These are phyloP conservation scores for Lasioglossum lativentre DNA, from an alignment of 2,888 invertebrate species.

Conservation along the genomic window DNA sequence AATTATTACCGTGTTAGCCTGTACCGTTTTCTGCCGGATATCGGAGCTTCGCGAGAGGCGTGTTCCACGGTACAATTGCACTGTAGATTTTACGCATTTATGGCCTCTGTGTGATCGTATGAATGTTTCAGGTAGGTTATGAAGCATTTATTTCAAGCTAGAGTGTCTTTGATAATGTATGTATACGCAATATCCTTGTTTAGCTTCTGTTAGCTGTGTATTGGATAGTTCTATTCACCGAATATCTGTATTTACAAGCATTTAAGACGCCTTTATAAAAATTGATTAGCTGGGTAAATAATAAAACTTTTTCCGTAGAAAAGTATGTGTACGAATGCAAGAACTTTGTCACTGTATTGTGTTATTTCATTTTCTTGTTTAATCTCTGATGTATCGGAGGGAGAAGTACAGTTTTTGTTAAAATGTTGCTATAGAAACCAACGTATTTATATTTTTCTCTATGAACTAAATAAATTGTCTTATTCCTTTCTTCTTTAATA, in stretches of 20 bases:
- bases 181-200: background rate
- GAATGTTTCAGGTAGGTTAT: background rate
- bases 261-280: background rate
- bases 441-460: no score
- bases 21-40: conserved; percentile 1
- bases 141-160: background rate
- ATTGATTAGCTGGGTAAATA: background rate
- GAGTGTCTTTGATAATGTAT: background rate
- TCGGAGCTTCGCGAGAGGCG: conserved; percentile 1
- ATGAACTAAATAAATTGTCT: background rate
- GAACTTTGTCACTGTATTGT: background rate
- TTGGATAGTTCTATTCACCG: background rate
- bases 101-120: background rate
- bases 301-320: background rate
- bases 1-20: background rate
- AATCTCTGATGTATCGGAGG: background rate
- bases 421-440: no score
- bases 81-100: conserved; percentile 11
- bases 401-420: no score
- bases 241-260: background rate
- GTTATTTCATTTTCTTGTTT: background rate
- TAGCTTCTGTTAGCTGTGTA: background rate
- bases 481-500: background rate
- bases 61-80: conserved; percentile 1
- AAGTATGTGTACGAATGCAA: background rate